Conservation (phyloP, 2,113 vertebrate genomes). For the Isurus oxyrinchus region DNA sequence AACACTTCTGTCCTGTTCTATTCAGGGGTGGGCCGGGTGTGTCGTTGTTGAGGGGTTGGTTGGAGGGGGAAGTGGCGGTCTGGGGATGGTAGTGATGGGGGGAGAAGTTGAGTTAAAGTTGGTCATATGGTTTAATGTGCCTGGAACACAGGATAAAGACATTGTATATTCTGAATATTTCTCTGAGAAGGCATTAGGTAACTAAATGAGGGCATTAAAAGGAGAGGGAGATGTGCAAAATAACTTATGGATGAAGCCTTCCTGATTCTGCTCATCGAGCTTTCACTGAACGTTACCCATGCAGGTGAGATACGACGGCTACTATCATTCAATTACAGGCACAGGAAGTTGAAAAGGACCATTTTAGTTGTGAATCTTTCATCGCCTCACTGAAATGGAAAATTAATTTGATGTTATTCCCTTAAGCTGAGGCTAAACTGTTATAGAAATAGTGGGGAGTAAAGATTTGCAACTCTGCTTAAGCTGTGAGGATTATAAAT, state of each 20-base stretch:
- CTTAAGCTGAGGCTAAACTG: background rate
- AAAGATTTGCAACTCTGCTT: background rate
- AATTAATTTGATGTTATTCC: slow-evolving; percentile 14
- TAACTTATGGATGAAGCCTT: background rate
- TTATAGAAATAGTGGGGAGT: background rate
- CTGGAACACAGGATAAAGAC: background rate
- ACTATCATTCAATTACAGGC: background rate
- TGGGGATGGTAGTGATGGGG: too few species aligned
- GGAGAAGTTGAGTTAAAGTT: background rate
- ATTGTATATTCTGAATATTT: background rate
- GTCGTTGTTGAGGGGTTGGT: too few species aligned
- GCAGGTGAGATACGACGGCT: too few species aligned
- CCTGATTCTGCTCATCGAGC: background rate
- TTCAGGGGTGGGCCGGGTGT: too few species aligned
- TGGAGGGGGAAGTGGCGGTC: too few species aligned
- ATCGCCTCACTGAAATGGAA: slow-evolving; percentile 14
- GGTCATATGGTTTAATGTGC: background rate
- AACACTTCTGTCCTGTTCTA: too few species aligned
- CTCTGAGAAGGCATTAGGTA: too few species aligned
- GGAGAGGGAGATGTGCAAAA: background rate
- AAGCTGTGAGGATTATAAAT: background rate
- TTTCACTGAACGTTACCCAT: background rate
- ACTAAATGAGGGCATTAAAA: background rate
- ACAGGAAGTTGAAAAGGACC: background rate
- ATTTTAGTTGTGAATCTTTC: slow-evolving; percentile 20